Evolutionary conservation across 2,797 vertebrate genomes (phyloP), one percentile per base, ranked within the genome.

Genomic region (Cirrhinus molitorella): DNA sequence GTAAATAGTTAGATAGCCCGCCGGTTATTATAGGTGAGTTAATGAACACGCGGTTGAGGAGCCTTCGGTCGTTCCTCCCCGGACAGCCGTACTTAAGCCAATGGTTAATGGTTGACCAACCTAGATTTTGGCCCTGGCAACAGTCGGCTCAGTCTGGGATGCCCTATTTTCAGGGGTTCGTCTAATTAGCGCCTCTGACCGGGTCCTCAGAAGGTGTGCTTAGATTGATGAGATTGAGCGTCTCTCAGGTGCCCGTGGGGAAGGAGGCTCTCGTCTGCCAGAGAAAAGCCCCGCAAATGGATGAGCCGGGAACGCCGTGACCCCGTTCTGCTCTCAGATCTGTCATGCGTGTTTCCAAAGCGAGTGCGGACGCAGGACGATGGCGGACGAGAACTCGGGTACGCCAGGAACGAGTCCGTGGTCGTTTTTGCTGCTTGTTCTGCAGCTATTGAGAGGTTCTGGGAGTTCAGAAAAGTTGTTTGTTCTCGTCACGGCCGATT

Each of bases 191-290:
- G 83, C 85, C 40, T 12, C 53, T 86, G 90, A 86, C 90, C 86
- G 21, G 77, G 85, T 84, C 87, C 85, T 90, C 47, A 80, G 88
- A 89, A 91, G 91, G 91, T 90, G 85, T 86, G 11, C 80, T 77
- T 83, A 92, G 93, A 94, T 91, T 90, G 90, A 95, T 94, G 92
- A 92, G 89, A 81, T 51, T 16, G n/a, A 82, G 86, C 23, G 83
- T 80, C 80, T 49, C 61, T 80, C 53, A 71, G 86, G 87, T 78
- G 45, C 88, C 90, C 85, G 13, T 1, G 70, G 87, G 91, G 88
- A 83, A 25, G 67, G 80, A 78, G 25, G 25, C 49, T 85, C 79
- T 87, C 86, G 87, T 85, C 79, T 55, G 21, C 85, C 70, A 84
- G n/a, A 73, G 72, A 73, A 85, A 87, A 74, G 71, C 80, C 76